These are phyloP conservation scores for Apogon hyalosoma DNA, from an alignment of 2,797 vertebrate genomes.

Conservation along the genomic window DNA sequence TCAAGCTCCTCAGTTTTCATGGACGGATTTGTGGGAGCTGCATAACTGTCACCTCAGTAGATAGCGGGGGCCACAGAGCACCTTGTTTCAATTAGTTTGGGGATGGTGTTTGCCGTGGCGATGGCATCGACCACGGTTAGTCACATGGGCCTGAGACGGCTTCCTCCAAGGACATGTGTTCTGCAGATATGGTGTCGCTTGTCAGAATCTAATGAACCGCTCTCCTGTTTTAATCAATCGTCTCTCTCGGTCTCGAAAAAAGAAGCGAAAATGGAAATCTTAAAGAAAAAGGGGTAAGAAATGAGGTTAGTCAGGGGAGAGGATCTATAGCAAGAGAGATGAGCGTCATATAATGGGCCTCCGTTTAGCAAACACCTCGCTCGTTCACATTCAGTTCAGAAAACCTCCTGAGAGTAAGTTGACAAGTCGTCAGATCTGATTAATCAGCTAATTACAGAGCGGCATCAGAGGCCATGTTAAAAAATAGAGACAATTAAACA, in stretches of 20 bases:
- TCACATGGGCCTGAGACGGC: slow-evolving; percentile 41
- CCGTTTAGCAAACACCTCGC: no score
- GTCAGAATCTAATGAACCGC: slow-evolving; percentile 77
- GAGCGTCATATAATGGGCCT: slow-evolving; percentile 32
- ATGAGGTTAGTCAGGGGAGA: no score
- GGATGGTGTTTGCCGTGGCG: slow-evolving; percentile 54
- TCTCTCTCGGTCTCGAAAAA: slow-evolving; percentile 40
- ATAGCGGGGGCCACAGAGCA: slow-evolving; percentile 58
- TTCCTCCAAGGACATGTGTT: slow-evolving; percentile 67
- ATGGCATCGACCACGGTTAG: slow-evolving; percentile 52
- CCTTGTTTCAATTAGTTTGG: slow-evolving; percentile 80
- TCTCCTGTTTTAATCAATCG: slow-evolving; percentile 77
- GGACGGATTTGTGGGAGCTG: slow-evolving; percentile 54
- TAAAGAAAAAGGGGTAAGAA: slow-evolving; percentile 18
- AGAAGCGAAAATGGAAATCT: slow-evolving; percentile 43
- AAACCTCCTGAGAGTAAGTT: slow-evolving; percentile 68
- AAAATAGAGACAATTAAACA: no score
- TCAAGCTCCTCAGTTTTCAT: slow-evolving; percentile 59
- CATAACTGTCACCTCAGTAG: slow-evolving; percentile 60
- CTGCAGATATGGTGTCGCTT: slow-evolving; percentile 68
- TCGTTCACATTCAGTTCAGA: slow-evolving; percentile 69
- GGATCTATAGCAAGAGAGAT: slow-evolving; percentile 34
- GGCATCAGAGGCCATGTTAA: slow-evolving; percentile 59
- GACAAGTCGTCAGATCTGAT: slow-evolving; percentile 72
- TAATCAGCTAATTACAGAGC: slow-evolving; percentile 72